Conservation (phyloP, 2,797 vertebrate genomes). For the Phataginus tetradactyla region DNA sequence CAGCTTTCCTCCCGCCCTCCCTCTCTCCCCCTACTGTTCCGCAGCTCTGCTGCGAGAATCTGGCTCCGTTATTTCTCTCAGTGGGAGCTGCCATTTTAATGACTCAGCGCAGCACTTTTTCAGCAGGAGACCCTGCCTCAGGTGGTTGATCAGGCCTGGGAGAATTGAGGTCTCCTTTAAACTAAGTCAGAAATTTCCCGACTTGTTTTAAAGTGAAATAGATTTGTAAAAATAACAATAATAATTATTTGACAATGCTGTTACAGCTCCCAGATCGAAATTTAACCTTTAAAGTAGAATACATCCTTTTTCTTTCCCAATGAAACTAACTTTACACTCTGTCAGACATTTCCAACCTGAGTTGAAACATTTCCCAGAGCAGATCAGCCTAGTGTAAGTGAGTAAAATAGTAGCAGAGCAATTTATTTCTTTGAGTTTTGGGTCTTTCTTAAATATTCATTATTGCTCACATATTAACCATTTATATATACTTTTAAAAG, state of each 20-base stretch:
- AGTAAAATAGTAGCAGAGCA: not conserved
- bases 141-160: constrained; percentile 72
- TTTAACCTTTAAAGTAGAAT: constrained; percentile 69
- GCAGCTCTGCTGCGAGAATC: constrained; percentile 39
- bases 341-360: constrained; percentile 11
- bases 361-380: not conserved
- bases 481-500: not conserved
- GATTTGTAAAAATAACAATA: constrained; percentile 81
- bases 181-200: constrained; percentile 67
- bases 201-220: constrained; percentile 76
- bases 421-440: not conserved
- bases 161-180: constrained; percentile 75
- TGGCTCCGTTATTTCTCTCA: constrained; percentile 71
- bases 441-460: constrained; percentile 1
- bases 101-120: constrained; percentile 60
- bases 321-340: constrained; percentile 40
- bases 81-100: constrained; percentile 77
- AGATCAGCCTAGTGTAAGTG: not conserved
- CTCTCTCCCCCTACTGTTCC: constrained; percentile 15
- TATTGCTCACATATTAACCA: not conserved
- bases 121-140: constrained; percentile 73
- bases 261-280: constrained; percentile 62
- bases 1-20: not conserved
- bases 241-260: constrained; percentile 70
- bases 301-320: not conserved